Evolutionary conservation across 2,888 invertebrate genomes (phyloP), one percentile per base, ranked within the genome.

Genomic region (Cyaniris semiargus): DNA sequence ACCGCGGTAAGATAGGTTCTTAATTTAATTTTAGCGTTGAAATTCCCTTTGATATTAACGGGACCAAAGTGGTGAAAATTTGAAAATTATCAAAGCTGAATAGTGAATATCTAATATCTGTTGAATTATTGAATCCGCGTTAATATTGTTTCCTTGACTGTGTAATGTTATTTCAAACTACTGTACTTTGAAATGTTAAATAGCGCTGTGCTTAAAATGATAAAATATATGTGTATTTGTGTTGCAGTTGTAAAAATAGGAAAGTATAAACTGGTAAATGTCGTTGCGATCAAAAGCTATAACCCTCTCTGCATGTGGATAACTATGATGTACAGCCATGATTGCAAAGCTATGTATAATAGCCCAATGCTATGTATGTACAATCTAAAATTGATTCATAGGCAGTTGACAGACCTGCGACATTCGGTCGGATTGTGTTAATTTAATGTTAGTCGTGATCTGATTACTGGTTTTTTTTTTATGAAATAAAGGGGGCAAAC

Each of bases 1-100:
- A 90, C 93, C 48, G 93, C 93, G 76, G 90, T 93, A 34, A 94
- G 93, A 92, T 94, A 93, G 88, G 78, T 34, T 70, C 27, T 27
- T n/a, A 58, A 34, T 70, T 71, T 15, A 34, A 72, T 72, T 18
- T 34, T 34, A 77, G 38, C 56, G 31, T 70, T 72, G 56, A 71
- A 53, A 79, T 81, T 82, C 86, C 86, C 87, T 87, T 85, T 87
- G 88, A 82, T 56, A 81, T 82, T 83, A 83, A 85, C 84, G 92
- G 92, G 92, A 92, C 92, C 92, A 92, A 91, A 85, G 82, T 84
- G 84, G 83, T 83, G 84, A 85, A 84, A 85, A 44, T 66, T 31
- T 83, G 84, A 85, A 84, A 85, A 44, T 48, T 31, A 31, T 66
- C 27, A 72, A 23, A 44, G 38, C 21, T 38, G 8, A 71, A 7